Percentiles rank a stretch among this genome's conserved stretches.
Evolutionary conservation across 2,888 invertebrate genomes (phyloP).

Genomic region (Cepaea hortensis): DNA sequence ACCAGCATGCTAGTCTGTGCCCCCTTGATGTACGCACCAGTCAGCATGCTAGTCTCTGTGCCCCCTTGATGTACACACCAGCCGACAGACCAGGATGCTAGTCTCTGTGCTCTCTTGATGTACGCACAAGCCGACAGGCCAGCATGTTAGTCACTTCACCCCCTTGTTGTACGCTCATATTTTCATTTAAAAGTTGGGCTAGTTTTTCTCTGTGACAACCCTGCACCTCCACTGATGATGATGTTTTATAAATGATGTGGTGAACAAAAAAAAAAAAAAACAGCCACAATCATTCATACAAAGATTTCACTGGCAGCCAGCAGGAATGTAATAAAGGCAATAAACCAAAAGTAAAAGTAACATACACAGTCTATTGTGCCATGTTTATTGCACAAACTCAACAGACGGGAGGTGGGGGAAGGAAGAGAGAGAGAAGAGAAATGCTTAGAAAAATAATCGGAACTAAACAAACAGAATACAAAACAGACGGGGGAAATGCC

Average conservation of each 20-base stretch:
- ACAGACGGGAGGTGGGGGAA: not conserved
- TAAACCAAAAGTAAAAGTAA: slow-evolving; percentile 6
- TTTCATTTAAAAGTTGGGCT: not conserved
- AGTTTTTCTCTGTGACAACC: not conserved
- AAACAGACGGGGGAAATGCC: too few species aligned
- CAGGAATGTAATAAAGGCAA: slow-evolving; percentile 30
- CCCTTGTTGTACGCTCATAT: not conserved
- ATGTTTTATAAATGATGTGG: not conserved
- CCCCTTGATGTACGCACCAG: not conserved
- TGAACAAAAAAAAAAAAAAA: not conserved
- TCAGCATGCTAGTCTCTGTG: too few species aligned
- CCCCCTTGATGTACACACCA: too few species aligned
- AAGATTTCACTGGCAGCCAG: not conserved
- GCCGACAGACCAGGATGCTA: too few species aligned
- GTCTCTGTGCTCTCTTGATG: too few species aligned
- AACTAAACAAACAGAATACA: too few species aligned
- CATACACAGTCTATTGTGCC: not conserved
- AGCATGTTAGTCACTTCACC: not conserved
- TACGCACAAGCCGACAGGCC: not conserved
- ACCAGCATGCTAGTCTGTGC: not conserved
- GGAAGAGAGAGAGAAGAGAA: too few species aligned
- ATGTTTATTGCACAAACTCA: slow-evolving; percentile 11
- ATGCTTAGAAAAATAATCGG: too few species aligned
- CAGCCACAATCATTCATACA: not conserved
- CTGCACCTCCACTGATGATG: not conserved